Evolutionary conservation across 2,797 vertebrate species (phyloP), one percentile per base, ranked within the genome.

Genomic region (Synaphobranchus kaupii): DNA sequence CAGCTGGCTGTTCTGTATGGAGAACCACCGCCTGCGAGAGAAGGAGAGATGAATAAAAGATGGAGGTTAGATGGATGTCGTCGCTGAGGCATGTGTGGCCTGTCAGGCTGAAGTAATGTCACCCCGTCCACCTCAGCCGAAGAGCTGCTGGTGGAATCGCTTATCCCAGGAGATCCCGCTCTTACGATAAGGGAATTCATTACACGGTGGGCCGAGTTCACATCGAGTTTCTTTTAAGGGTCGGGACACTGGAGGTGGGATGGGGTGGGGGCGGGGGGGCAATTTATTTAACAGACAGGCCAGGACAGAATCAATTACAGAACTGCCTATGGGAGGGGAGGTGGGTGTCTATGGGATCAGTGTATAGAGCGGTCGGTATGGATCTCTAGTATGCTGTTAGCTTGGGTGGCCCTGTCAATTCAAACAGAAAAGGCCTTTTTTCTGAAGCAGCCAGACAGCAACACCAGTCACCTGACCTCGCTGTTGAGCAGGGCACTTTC

Each of bases 1-100:
- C 93, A 99, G 96, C 94, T 99, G 98, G 91, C 98, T 99, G 95
- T 98, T 99, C 94, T 99, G 98, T 89, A 99, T 99, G 94, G 98
- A 99, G 92, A 99, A 99, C 98, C 98, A 99, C 85, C 98, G 96
- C 93, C 98, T 99, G 86, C 68, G 71, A 54, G 84, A n/a, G 89
- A 85, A 90, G 89, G 50, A 8, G n/a, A 71, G 1, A 87, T 66
- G 28, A 90, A 91, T 85, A 89, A 88, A 89, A 80, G 17, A 92
- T 44, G 63, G 50, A 5, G 0, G 28, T 86, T 47, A 87, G 81
- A 92, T 91, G 84, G 85, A 90, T 88, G 86, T 87, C 22, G 22
- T 86, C 68, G 8, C 22, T 31, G 63, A 28, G 7, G 1, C 83
- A 88, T 54, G 88, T 68, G 12, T 52, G 52, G 25, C 88, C 83